A percentile compares a stretch with the other conserved stretches of the same genome.
phyloP scores from a whole-genome alignment of 2,888 invertebrate species.

The Lycocerus yunnanus region DNA sequence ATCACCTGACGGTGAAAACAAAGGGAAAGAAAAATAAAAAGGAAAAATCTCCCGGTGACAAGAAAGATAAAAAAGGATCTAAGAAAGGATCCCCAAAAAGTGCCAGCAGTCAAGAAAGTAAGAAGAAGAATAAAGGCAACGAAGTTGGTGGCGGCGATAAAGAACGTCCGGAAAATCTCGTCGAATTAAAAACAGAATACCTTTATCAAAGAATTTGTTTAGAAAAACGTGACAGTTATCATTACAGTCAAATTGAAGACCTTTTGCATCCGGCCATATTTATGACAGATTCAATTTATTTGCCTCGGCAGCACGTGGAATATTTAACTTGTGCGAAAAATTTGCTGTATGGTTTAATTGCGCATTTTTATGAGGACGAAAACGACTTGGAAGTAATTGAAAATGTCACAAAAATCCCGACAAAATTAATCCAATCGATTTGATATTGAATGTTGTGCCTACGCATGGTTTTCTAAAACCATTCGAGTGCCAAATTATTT shows the following conservation, averaged over 20 bases:
- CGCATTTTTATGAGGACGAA: slow-evolving; percentile 13
- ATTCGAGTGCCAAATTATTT: slow-evolving; percentile 58
- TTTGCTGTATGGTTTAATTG: slow-evolving; percentile 29
- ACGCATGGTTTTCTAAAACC: slow-evolving; percentile 60
- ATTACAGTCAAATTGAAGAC: slow-evolving; percentile 21
- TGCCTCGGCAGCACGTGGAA: slow-evolving; percentile 23
- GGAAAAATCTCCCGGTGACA: neutral
- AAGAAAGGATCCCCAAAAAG: neutral
- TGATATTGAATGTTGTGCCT: slow-evolving; percentile 50
- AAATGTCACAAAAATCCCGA: slow-evolving; percentile 41
- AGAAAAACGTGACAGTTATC: slow-evolving; percentile 10
- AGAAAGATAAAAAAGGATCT: neutral
- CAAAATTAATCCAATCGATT: neutral
- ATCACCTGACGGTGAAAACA: neutral
- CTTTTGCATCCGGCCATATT: slow-evolving; percentile 6
- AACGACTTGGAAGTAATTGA: slow-evolving; percentile 18
- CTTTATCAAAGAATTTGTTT: slow-evolving; percentile 20
- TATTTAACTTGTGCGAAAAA: slow-evolving; percentile 23
- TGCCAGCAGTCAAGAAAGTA: neutral
- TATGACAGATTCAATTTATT: slow-evolving; percentile 9
- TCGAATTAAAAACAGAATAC: neutral
- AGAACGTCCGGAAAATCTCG: neutral
- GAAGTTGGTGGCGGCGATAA: neutral
- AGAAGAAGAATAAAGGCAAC: neutral
- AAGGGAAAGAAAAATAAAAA: neutral